Evolutionary conservation across 2,113 vertebrate genomes (phyloP), one percentile per base, ranked within the genome.

Genomic region (Thalassarche chlororhynchos): DNA sequence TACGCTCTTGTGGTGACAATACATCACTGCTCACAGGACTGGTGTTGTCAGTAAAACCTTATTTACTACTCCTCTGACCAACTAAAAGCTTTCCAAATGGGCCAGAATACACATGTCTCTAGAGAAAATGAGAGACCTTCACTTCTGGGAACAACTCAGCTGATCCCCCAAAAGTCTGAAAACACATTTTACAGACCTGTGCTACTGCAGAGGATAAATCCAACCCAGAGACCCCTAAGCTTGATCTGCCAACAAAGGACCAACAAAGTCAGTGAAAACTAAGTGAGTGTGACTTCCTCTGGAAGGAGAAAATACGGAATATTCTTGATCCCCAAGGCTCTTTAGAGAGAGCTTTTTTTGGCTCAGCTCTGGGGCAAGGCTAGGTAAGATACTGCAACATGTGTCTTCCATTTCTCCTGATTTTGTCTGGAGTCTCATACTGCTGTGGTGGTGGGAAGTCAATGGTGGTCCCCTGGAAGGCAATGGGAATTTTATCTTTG

Each of bases 21-120:
- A 52, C 62, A 92, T 92, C 81, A 91, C 6, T 55, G 84, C 82
- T 85, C 74, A 52, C 71, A 34, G 49, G 54, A 42, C 57, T 64
- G 58, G 40, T 58, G 75, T 16, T 93, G 89, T 82, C 91, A 77
- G 66, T 70, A 66, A 94, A 93, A 62, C 58, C 51, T 93, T 96
- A 96, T 95, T 97, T 92, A 95, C 93, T 91, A 89, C 78, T 85
- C 21, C 68, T 87, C 51, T 87, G 70, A 85, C 74, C 77, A 95
- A 61, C 47, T 75, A 88, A 90, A 96, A 90, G 64, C 89, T 95
- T 96, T 93, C 75, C 78, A 95, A 95, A 38, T 25, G 40, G 84
- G 42, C 70, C 90, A 58, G 58, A 79, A 14, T 21, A 57, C 84
- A 51, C 66, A 47, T 0, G 28, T 74, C 81, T 55, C 68, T 36